Conservation (phyloP, 1,140 invertebrate species). For the Octopus sinensis region DNA sequence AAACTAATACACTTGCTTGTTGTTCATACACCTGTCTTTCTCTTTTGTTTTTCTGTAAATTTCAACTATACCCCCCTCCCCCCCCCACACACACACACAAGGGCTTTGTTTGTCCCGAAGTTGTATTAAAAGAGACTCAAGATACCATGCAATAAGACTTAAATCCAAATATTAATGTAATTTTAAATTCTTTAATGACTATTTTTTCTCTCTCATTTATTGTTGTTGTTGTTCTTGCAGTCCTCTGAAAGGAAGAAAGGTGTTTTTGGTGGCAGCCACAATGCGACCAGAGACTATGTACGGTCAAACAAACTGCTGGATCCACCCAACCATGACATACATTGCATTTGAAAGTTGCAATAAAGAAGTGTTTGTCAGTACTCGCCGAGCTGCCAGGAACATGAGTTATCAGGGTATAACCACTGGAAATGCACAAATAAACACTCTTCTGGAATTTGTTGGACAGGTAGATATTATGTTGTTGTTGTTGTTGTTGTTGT, state of each 20-base stretch:
- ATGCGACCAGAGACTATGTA: conserved; percentile 99
- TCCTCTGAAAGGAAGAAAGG: conserved; percentile 52
- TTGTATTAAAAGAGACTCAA: no score
- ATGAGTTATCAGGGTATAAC: conserved; percentile 95
- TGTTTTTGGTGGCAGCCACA: conserved; percentile 94
- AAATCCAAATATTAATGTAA: no score
- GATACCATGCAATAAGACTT: no score
- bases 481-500: background rate
- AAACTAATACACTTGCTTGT: no score
- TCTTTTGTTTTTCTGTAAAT: no score
- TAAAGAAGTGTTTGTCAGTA: conserved; percentile 83
- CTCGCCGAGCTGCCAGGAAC: conserved; percentile 82
- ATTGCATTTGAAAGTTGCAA: conserved; percentile 72
- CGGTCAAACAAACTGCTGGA: conserved; percentile 98
- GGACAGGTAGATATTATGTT: conserved; percentile 67
- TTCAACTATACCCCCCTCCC: no score
- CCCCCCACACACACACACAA: no score
- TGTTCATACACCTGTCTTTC: no score
- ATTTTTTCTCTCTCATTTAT: no score
- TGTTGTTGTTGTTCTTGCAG: background rate
- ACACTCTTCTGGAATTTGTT: conserved; percentile 68
- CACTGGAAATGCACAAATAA: conserved; percentile 73
- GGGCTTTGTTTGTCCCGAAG: no score
- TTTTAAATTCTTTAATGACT: no score
- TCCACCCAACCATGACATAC: conserved; percentile 92